Base-by-base conservation (phyloP, 2,113 vertebrate genomes). In the Onychostruthus taczanowskii region DNA sequence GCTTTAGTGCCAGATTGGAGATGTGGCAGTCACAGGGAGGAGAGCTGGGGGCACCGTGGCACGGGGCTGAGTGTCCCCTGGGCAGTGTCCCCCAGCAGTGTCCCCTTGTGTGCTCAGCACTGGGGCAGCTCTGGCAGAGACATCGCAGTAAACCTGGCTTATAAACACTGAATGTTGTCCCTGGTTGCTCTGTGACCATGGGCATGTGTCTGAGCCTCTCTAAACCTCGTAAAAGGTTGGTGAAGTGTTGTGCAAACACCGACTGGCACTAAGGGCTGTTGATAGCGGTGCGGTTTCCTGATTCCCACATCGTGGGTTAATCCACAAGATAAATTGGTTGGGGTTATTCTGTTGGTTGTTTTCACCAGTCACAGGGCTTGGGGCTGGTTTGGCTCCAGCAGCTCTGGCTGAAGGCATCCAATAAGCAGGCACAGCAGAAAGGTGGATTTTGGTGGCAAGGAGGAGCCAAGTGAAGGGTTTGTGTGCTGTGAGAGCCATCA, bases 71-170 rank as follows among this genome's bases (percentile, higher is more conserved):
- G 14, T 86, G 76, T 64, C 12, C 33, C 37, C 50, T 4, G 7
- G 31, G 13, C 79, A 24, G 24, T 28, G 46, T 35, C n/a, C 28
- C 43, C 26, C 39, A 41, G 49, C n/a, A 19, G 16, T 35, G 68
- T 46, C 59, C 50, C 61, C 6, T 0, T 4, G 21, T 50, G 62
- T 35, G 52, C 70, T n/a, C 9, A 1, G 31, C 50, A 8, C 61
- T 30, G 30, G 30, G 44, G 16, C 39, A 31, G 33, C 64, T n/a
- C 74, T 37, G 37, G 74, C 64, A 62, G 33, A 52, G 18, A 2
- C 0, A 2, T 24, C 0, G 0, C 46, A 35, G n/a, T 5, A 35
- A 61, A 31, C 17, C 26, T 63, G 79, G 35, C 14, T 37, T 70
- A 14, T 16, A 37, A 49, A 49, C 5, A 6, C 79, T 63, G 47